These are phyloP conservation scores for Cyprinodon tularosa DNA, from an alignment of 2,113 vertebrate species.

Conservation along the genomic window DNA sequence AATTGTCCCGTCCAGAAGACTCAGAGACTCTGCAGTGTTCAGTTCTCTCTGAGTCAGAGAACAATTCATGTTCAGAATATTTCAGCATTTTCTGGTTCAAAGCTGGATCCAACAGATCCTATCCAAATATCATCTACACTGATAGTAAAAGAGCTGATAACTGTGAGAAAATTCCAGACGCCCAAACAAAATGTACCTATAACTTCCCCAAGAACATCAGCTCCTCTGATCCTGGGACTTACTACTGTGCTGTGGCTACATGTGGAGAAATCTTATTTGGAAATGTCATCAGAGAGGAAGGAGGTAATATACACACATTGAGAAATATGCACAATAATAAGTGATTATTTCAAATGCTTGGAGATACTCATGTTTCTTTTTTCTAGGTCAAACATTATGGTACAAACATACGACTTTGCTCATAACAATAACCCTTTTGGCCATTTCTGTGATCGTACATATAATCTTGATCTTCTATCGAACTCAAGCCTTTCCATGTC, in stretches of 20 bases:
- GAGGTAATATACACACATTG: not conserved
- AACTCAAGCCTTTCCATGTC: fast-evolving
- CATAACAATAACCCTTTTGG: not conserved
- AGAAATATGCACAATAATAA: not conserved
- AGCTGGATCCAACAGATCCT: too few relatives aligned
- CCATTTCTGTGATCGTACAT: not conserved
- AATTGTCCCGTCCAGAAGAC: too few relatives aligned
- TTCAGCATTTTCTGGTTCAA: too few relatives aligned
- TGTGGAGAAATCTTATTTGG: conserved; percentile 37
- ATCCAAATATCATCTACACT: too few relatives aligned
- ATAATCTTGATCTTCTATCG: conserved; percentile 14
- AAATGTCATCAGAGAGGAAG: conserved; percentile 7
- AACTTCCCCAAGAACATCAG: not conserved
- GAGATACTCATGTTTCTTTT: too few relatives aligned
- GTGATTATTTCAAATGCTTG: not conserved
- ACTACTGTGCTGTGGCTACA: conserved; percentile 38
- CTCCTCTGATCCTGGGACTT: conserved; percentile 37
- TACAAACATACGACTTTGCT: not conserved
- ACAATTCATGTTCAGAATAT: too few relatives aligned
- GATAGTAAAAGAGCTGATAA: too few relatives aligned
- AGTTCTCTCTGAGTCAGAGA: too few relatives aligned
- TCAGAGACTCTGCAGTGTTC: too few relatives aligned
- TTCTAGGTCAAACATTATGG: fast-evolving
- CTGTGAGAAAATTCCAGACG: too few relatives aligned
- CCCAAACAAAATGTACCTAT: too few relatives aligned